Conservation (phyloP, 2,113 vertebrate genomes). For the Psittacula cyanocephala region DNA sequence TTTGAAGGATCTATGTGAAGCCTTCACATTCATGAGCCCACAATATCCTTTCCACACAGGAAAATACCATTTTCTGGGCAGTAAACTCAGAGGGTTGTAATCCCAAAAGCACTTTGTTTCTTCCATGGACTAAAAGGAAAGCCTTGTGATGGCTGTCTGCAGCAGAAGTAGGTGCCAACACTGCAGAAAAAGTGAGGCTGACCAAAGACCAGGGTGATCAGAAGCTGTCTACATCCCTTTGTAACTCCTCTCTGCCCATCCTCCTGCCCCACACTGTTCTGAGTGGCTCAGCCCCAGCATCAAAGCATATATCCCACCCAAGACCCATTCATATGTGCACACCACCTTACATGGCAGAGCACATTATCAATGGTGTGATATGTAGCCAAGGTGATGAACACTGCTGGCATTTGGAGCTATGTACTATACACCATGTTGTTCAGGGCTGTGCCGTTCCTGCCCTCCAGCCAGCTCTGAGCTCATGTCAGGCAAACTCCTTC, state of each 20-base stretch:
- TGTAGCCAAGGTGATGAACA: neutral
- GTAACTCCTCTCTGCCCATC: neutral
- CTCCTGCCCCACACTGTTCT: neutral
- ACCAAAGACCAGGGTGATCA: neutral
- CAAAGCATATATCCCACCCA: neutral
- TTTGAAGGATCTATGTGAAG: neutral
- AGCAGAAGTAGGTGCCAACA: neutral
- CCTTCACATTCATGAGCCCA: neutral
- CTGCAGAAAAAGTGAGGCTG: neutral
- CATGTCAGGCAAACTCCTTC: neutral
- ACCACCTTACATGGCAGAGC: neutral
- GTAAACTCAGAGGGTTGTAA: neutral
- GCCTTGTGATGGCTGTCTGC: neutral
- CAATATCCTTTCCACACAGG: neutral
- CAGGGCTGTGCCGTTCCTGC: neutral
- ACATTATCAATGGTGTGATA: rapidly evolving
- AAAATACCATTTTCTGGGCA: neutral
- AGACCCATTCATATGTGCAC: rapidly evolving
- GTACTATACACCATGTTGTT: too few relatives aligned
- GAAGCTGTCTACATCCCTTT: neutral
- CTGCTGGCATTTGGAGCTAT: neutral
- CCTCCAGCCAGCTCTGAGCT: neutral
- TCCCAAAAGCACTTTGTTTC: neutral
- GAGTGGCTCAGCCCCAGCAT: neutral
- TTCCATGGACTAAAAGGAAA: neutral